Percentiles rank a stretch among this genome's conserved stretches.
Evolutionary conservation across 2,888 invertebrate species (phyloP).

Genomic region (Lutraria lutraria): DNA sequence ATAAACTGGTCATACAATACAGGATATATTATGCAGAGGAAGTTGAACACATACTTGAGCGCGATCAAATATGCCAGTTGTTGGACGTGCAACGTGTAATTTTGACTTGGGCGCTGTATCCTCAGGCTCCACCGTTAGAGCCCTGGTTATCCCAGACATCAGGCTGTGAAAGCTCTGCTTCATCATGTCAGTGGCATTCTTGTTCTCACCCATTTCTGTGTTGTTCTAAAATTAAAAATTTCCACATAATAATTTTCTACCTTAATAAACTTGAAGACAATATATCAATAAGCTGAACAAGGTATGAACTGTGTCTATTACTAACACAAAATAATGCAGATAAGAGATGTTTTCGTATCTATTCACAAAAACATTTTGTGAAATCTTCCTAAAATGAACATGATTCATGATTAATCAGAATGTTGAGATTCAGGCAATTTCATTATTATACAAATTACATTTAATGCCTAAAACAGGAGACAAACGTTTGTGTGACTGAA

Average conservation of each 20-base stretch:
- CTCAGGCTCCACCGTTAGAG: slow-evolving; percentile 84
- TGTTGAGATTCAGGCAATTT: no score
- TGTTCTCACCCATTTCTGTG: slow-evolving; percentile 73
- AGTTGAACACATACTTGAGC: slow-evolving; percentile 77
- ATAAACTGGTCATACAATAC: no score
- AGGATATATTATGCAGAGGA: no score
- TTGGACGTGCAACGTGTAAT: slow-evolving; percentile 43
- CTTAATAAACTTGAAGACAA: neutral
- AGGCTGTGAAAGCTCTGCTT: slow-evolving; percentile 82
- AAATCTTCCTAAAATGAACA: neutral
- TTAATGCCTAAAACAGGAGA: no score
- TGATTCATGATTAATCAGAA: neutral
- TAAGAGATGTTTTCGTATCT: neutral
- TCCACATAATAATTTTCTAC: neutral
- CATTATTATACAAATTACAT: no score
- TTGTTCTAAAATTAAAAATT: slow-evolving; percentile 14
- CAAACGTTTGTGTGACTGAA: no score
- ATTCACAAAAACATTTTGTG: neutral
- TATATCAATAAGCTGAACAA: neutral
- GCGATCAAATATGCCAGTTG: slow-evolving; percentile 81
- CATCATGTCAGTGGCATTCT: slow-evolving; percentile 78
- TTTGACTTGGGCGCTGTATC: slow-evolving; percentile 65
- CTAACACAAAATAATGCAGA: neutral
- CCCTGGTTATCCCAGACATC: slow-evolving; percentile 83
- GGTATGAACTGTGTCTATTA: neutral